Percentiles rank a stretch among this genome's conserved stretches.
phyloP scores from a whole-genome alignment of 2,888 invertebrate genomes.

The Apantesis nais region DNA sequence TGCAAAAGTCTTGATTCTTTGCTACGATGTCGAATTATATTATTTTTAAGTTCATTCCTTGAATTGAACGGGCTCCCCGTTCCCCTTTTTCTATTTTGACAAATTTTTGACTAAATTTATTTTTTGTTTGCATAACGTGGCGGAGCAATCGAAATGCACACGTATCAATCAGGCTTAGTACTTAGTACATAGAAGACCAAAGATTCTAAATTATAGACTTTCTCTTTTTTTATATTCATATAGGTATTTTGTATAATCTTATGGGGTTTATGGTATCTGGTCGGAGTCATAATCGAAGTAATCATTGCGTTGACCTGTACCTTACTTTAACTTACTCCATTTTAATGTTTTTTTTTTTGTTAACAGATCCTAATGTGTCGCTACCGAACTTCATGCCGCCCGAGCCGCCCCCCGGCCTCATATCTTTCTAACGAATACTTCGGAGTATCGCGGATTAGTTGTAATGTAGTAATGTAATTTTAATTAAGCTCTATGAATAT shows the following conservation, averaged over 20 bases:
- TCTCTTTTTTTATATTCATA: neutral
- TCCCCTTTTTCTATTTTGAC: too few species aligned
- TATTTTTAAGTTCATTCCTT: too few species aligned
- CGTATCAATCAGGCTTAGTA: too few species aligned
- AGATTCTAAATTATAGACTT: too few species aligned
- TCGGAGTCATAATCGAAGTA: neutral
- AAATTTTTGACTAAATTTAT: too few species aligned
- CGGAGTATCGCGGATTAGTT: conserved; percentile 10
- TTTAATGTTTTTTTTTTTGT: conserved; percentile 6
- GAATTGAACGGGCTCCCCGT: too few species aligned
- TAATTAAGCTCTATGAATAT: conserved; percentile 18
- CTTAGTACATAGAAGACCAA: too few species aligned
- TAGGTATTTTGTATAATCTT: neutral
- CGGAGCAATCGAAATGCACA: too few species aligned
- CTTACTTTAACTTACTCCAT: neutral
- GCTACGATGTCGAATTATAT: too few species aligned
- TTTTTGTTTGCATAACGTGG: too few species aligned
- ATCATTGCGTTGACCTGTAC: neutral
- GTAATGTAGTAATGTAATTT: neutral
- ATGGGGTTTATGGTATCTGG: neutral
- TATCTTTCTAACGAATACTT: conserved; percentile 50
- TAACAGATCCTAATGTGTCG: conserved; percentile 62
- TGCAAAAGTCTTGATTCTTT: too few species aligned
- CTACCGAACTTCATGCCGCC: conserved; percentile 70
- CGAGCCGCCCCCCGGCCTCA: conserved; percentile 72